These are phyloP conservation scores for Salticus scenicus DNA, from an alignment of 2,888 invertebrate species.

Conservation along the genomic window DNA sequence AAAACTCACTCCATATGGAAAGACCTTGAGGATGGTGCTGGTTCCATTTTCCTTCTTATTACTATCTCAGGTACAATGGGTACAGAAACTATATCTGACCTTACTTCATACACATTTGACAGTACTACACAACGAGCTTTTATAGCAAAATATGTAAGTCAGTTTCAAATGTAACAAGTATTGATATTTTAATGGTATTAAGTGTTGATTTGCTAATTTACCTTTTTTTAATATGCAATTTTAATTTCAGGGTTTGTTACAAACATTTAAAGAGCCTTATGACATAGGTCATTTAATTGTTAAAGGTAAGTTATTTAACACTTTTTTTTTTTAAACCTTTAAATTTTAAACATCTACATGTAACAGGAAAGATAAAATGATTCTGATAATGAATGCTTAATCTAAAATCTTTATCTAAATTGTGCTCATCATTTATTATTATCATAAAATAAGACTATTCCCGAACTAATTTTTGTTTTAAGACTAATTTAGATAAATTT, in stretches of 20 bases:
- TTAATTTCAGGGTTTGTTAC: constrained; percentile 80
- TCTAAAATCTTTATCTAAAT: no score
- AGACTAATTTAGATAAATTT: no score
- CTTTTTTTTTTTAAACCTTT: no score
- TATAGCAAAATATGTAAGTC: constrained; percentile 83
- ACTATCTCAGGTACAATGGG: constrained; percentile 97
- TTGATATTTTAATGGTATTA: no score
- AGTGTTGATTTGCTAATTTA: no score
- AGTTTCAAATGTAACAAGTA: no score
- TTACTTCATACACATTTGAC: constrained; percentile 89
- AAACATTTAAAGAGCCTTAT: constrained; percentile 83
- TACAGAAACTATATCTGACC: constrained; percentile 91
- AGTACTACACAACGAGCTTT: constrained; percentile 82
- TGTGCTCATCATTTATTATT: no score
- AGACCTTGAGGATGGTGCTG: constrained; percentile 91
- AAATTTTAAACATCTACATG: no score
- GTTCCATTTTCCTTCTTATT: constrained; percentile 87
- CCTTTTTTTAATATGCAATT: background rate
- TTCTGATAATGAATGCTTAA: no score
- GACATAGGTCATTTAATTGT: constrained; percentile 96
- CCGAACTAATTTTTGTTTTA: no score
- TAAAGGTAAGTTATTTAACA: constrained; percentile 81
- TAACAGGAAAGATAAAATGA: no score
- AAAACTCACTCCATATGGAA: constrained; percentile 93
- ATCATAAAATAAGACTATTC: no score